Evolutionary conservation across 2,113 vertebrate species (phyloP).

Genomic region (Malurus melanocephalus): DNA sequence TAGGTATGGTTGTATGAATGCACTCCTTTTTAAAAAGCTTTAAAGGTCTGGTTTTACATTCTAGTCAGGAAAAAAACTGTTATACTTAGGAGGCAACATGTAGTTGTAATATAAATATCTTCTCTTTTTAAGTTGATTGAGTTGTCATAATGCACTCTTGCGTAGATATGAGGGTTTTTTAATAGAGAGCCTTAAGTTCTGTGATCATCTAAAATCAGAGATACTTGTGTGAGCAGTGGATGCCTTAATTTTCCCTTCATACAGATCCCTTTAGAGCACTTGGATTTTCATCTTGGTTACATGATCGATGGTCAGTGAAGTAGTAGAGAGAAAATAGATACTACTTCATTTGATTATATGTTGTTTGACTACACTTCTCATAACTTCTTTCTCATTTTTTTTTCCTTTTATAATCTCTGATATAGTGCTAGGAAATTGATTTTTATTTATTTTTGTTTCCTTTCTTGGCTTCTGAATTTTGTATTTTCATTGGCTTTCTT

Average conservation of each 20-base stretch:
- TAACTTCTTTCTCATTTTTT: background rate
- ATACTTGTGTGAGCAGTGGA: background rate
- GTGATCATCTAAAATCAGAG: background rate
- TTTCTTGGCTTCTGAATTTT: background rate
- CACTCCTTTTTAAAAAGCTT: background rate
- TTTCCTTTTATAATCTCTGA: background rate
- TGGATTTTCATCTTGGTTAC: background rate
- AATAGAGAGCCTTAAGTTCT: background rate
- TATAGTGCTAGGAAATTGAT: background rate
- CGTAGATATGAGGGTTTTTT: background rate
- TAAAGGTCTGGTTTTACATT: background rate
- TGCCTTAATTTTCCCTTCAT: background rate
- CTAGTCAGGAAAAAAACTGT: background rate
- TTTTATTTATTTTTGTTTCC: background rate
- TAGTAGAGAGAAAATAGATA: background rate
- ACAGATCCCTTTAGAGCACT: background rate
- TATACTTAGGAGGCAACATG: background rate
- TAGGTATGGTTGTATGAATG: conserved; percentile 75
- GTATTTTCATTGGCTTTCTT: background rate
- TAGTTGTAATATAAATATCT: background rate
- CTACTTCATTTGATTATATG: background rate
- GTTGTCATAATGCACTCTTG: background rate
- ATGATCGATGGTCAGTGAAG: background rate
- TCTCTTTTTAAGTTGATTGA: background rate
- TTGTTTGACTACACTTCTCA: background rate